Evolutionary conservation across 2,797 vertebrate species (phyloP), one percentile per base, ranked within the genome.

Genomic region (Euthynnus affinis): DNA sequence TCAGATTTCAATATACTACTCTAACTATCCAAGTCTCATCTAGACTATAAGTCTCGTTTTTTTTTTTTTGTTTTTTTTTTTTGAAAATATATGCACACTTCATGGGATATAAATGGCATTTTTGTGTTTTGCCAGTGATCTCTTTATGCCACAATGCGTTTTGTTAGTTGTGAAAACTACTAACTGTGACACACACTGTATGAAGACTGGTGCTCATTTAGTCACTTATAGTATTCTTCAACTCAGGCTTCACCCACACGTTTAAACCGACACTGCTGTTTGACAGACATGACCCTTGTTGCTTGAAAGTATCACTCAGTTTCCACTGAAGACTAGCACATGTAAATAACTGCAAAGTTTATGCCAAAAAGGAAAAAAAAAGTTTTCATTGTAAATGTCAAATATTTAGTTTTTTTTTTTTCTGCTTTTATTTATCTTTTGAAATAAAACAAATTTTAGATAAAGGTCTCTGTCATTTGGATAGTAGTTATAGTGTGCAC

Each of bases 381-480:
- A 58, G n/a, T 82, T 78, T 82, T 80, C 64, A 55, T 52, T 84
- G 74, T 87, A 87, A 89, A 93, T 83, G 89, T 89, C 55, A 81
- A 59, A 66, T 63, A 74, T 83, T 78, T 75, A 56, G n/a, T 29
- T 74, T 87, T 66, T 83, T n/a, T n/a, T n/a, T 29, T 83, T 82
- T 85, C 60, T 17, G 59, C 20, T 51, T 27, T 83, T 76, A 92
- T 91, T 87, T 95, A 95, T 94, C 88, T 87, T 86, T 93, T 94
- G 85, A 92, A 93, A 92, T 93, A 94, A 94, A 93, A 91, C 10
- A 3, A 22, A 72, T 88, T 90, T 92, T 91, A 90, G 87, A 91
- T 83, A 73, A 89, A 87, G 82, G 83, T 86, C 71, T 84, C 73
- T 87, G 80, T 91, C 77, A 85, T 87, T 88, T 91, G 78, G 78